Percentiles rank a stretch among this genome's conserved stretches.
These are phyloP conservation scores for Drosophila busckii DNA, from an alignment of 1,140 invertebrate genomes.

Conservation along the genomic window DNA sequence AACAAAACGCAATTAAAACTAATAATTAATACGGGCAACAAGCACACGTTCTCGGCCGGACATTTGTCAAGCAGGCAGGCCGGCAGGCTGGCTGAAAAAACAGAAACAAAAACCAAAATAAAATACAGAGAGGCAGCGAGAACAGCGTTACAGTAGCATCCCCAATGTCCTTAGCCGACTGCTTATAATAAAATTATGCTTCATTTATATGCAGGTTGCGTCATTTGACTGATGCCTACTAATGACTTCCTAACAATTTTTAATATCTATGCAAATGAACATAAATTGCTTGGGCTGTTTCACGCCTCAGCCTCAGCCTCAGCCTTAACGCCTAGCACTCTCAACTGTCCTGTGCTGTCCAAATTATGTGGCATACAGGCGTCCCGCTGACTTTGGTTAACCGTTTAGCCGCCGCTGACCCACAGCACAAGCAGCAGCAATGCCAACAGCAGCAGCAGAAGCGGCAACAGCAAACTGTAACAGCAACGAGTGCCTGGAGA, in stretches of 20 bases:
- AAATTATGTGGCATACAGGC: slow-evolving; percentile 33
- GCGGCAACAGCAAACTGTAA: slow-evolving; percentile 18
- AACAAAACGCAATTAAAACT: slow-evolving; percentile 73
- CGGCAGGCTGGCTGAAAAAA: too few relatives aligned
- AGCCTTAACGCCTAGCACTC: neutral
- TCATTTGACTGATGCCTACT: slow-evolving; percentile 76
- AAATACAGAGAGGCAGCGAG: too few relatives aligned
- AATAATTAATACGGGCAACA: slow-evolving; percentile 70
- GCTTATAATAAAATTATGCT: slow-evolving; percentile 73
- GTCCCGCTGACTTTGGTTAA: slow-evolving; percentile 60
- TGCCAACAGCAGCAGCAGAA: slow-evolving; percentile 14
- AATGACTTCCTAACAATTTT: slow-evolving; percentile 77
- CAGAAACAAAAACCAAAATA: too few relatives aligned
- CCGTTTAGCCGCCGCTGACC: slow-evolving; percentile 66
- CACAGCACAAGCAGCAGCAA: slow-evolving; percentile 32
- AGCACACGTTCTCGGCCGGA: slow-evolving; percentile 40
- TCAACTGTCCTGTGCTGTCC: slow-evolving; percentile 1
- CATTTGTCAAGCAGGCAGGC: slow-evolving; percentile 56
- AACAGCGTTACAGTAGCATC: too few relatives aligned
- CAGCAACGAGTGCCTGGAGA: slow-evolving; percentile 18
- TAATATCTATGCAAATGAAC: slow-evolving; percentile 77
- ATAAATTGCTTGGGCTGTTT: slow-evolving; percentile 68
- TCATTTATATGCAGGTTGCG: slow-evolving; percentile 76
- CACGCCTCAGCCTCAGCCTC: slow-evolving; percentile 6
- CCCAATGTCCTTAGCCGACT: slow-evolving; percentile 42